Conservation (phyloP, 2,888 invertebrate genomes). For the Drosophila meridionalis region DNA sequence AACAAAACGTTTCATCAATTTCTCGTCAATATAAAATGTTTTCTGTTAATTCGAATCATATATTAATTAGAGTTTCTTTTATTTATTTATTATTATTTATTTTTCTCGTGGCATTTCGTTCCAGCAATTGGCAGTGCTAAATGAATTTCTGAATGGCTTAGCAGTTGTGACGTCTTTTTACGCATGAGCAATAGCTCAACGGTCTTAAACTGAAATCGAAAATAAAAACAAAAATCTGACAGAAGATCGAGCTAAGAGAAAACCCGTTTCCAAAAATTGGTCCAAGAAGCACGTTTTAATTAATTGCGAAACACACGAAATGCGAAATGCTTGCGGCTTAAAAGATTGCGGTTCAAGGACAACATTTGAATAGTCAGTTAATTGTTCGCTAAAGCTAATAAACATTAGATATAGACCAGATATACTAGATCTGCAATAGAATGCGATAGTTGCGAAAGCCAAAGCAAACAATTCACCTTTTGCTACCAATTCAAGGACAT, state of each 20-base stretch:
- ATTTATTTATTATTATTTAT: not conserved
- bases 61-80: conserved; percentile 2
- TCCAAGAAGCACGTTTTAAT: conserved; percentile 39
- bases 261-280: conserved; percentile 49
- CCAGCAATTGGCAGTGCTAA: conserved; percentile 11
- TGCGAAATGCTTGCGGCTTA: conserved; percentile 31
- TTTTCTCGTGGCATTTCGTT: not conserved
- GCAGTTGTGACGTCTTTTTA: conserved; percentile 27
- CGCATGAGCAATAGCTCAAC: conserved; percentile 25
- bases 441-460: not conserved
- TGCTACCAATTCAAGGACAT: not conserved
- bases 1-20: not conserved
- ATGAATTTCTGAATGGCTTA: conserved; percentile 6
- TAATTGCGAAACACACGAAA: conserved; percentile 22
- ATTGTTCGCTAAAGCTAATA: conserved; percentile 31
- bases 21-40: not conserved
- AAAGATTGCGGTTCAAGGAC: conserved; percentile 54
- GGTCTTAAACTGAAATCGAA: conserved; percentile 8
- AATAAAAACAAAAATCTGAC: conserved; percentile 27
- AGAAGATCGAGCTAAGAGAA: conserved; percentile 6
- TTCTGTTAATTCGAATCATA: not conserved
- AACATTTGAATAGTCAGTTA: conserved; percentile 29
- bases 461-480: conserved; percentile 6
- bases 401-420: conserved; percentile 12
- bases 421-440: not conserved